These are phyloP conservation scores for Malurus elegans DNA, from an alignment of 2,113 vertebrate species.

Conservation along the genomic window DNA sequence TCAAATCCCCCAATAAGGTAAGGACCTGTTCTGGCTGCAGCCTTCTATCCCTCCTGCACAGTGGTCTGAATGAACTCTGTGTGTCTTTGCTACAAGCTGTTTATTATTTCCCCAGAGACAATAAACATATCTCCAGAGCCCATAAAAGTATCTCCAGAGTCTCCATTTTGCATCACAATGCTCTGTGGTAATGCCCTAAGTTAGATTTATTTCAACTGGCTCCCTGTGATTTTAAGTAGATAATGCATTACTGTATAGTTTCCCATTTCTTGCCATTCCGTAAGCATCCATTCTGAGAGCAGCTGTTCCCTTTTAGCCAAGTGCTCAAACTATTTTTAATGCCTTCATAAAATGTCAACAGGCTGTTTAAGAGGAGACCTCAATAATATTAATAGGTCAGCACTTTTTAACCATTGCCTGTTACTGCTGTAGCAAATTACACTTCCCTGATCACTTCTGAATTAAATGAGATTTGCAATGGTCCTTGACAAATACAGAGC, in stretches of 20 bases:
- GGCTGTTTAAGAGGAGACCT: not conserved
- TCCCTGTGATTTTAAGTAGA: not conserved
- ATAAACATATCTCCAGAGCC: not conserved
- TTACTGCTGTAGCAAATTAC: not conserved
- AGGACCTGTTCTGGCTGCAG: slow-evolving; percentile 1
- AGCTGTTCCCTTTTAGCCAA: not conserved
- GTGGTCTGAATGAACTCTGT: not conserved
- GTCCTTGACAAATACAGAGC: not conserved
- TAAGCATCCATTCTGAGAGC: not conserved
- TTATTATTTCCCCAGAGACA: not conserved
- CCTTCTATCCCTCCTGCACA: not conserved
- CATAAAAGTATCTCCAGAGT: not conserved
- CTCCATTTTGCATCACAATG: not conserved
- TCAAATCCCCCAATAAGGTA: slow-evolving; percentile 98
- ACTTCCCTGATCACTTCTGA: not conserved
- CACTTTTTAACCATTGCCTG: not conserved
- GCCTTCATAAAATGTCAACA: not conserved
- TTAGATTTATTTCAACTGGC: not conserved
- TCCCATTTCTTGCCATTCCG: not conserved
- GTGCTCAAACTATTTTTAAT: not conserved
- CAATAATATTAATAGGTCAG: not conserved
- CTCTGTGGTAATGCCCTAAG: not conserved
- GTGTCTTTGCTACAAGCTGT: not conserved
- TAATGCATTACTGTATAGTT: not conserved
- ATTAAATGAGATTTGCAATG: not conserved